phyloP scores from a whole-genome alignment of 2,888 invertebrate species.

The Synergus laeviventris region DNA sequence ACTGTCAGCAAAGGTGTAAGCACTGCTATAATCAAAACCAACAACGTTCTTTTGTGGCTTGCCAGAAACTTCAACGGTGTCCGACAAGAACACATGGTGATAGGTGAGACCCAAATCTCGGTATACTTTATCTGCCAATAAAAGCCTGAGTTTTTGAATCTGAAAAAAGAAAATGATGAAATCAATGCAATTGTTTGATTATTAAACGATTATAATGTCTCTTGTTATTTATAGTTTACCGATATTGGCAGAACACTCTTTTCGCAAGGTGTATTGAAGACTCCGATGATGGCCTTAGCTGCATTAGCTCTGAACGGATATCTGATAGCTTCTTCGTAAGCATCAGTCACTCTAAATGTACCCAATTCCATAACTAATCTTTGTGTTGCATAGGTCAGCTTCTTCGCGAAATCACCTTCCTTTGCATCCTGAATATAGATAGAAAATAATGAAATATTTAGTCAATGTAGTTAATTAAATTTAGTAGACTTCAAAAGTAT shows the following conservation, averaged over 20 bases:
- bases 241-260: constrained; percentile 77
- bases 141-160: constrained; percentile 70
- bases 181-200: neutral
- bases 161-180: constrained; percentile 50
- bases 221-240: constrained; percentile 74
- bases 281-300: constrained; percentile 83
- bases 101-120: constrained; percentile 80
- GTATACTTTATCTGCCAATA: constrained; percentile 73
- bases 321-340: constrained; percentile 80
- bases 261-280: constrained; percentile 81
- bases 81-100: constrained; percentile 81
- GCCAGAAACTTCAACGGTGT: constrained; percentile 78
- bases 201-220: neutral
- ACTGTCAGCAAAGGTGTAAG: constrained; percentile 81
- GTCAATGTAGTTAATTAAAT: no score
- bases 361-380: constrained; percentile 78
- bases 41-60: constrained; percentile 80
- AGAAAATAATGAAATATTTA: neutral
- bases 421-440: constrained; percentile 64
- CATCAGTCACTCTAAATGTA: constrained; percentile 74
- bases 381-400: constrained; percentile 67
- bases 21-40: constrained; percentile 80
- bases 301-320: constrained; percentile 88
- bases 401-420: constrained; percentile 56
- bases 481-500: neutral